These are phyloP conservation scores for Dicyrtomina minuta DNA, from an alignment of 2,888 invertebrate species.

Conservation along the genomic window DNA sequence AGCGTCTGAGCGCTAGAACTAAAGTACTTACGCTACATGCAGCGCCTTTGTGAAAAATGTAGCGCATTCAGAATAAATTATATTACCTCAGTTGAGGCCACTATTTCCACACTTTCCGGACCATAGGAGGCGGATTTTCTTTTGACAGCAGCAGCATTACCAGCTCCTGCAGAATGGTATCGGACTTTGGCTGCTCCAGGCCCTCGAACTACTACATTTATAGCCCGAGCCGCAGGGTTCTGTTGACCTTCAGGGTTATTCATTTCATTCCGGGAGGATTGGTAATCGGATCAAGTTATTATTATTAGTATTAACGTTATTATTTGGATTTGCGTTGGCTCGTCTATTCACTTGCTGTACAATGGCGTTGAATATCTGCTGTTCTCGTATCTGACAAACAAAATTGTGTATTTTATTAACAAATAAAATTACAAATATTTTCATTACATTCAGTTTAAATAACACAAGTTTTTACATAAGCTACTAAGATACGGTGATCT, in stretches of 20 bases:
- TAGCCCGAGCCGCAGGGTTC: slow-evolving; percentile 8
- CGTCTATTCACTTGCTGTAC: slow-evolving; percentile 19
- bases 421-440: neutral
- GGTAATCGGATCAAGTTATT: neutral
- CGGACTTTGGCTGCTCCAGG: neutral
- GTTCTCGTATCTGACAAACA: slow-evolving; percentile 23
- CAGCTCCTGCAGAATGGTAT: neutral
- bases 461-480: too few species aligned
- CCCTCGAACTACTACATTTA: neutral
- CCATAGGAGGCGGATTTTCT: slow-evolving; percentile 48
- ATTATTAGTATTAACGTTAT: neutral
- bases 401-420: slow-evolving; percentile 25
- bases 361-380: slow-evolving; percentile 26
- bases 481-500: too few species aligned
- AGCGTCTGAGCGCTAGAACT: too few species aligned
- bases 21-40: too few species aligned
- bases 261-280: slow-evolving; percentile 1
- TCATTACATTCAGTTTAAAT: neutral
- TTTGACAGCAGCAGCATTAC: slow-evolving; percentile 32
- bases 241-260: slow-evolving; percentile 10
- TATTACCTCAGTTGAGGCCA: slow-evolving; percentile 52
- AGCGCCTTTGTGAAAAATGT: too few species aligned
- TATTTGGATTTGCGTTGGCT: neutral
- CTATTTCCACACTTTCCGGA: slow-evolving; percentile 49
- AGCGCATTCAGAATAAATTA: too few species aligned